Evolutionary conservation across 2,113 vertebrate genomes (phyloP), one percentile per base, ranked within the genome.

Genomic region (Astatotilapia flaviijosephi): DNA sequence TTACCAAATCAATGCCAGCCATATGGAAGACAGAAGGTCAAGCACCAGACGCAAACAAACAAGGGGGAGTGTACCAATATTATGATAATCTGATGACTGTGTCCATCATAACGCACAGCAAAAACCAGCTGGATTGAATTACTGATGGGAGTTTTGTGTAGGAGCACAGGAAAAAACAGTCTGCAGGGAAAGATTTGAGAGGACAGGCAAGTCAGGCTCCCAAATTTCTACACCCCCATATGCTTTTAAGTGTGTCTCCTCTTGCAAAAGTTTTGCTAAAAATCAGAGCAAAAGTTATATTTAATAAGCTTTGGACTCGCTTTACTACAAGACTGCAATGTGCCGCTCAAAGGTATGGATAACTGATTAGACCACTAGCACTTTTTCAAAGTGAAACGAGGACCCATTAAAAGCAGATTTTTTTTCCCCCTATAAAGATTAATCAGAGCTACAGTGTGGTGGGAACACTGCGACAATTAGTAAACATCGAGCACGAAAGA

Each of bases 11-110:
- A 90, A 91, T 87, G 88, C 35, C 8, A 1, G 62, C 90, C 92
- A 92, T 92, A 90, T 88, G 92, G 90, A 90, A 91, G 86, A 88
- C 93, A 92, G 89, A 91, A 92, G 90, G 93, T 92, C 90, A 83
- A 86, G 80, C 37, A 87, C 37, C 47, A 45, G 82, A 83, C 75
- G 87, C 86, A 93, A 95, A 95, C 84, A 93, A 92, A 94, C 86
- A 90, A 85, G 87, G 68, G 89, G 86, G 84, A 42, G 84, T 3
- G 31, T 11, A 53, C 70, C 49, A 86, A 92, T 88, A 91, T 88
- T 83, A 88, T 85, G 88, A 91, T 88, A 86, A 91, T 91, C 82
- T 33, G 49, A 89, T 88, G 87, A 90, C 73, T 86, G 75, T 53
- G 79, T 84, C 56, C 53, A 21, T 86, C 79, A 90, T 37, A 93